A percentile compares a stretch with the other conserved stretches of the same genome.
phyloP scores from a whole-genome alignment of 2,888 invertebrate genomes.

The Stenodema calcarata region DNA sequence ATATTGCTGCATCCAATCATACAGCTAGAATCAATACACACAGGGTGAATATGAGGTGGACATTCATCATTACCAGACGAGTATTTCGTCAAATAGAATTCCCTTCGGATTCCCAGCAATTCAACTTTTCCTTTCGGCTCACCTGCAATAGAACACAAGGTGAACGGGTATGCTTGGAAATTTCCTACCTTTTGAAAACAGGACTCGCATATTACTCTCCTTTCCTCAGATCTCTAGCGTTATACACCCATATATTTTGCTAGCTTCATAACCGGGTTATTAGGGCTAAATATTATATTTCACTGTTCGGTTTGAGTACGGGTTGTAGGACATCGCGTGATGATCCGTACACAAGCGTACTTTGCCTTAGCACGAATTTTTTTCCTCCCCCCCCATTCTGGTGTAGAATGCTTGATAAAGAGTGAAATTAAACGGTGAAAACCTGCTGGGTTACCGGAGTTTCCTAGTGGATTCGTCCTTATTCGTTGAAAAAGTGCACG shows the following conservation, averaged over 20 bases:
- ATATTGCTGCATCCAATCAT: too few relatives aligned
- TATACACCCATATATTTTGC: not conserved
- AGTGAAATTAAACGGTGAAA: not conserved
- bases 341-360: conserved; percentile 2
- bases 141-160: not conserved
- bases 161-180: not conserved
- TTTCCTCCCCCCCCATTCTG: too few relatives aligned
- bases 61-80: too few relatives aligned
- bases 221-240: not conserved
- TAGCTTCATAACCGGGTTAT: not conserved
- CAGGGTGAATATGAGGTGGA: too few relatives aligned
- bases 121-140: not conserved
- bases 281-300: not conserved
- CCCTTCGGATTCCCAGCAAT: not conserved
- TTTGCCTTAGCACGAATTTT: not conserved
- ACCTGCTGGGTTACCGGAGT: not conserved
- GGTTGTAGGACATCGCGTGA: not conserved
- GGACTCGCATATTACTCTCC: not conserved
- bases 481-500: not conserved
- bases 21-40: too few relatives aligned
- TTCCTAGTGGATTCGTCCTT: not conserved
- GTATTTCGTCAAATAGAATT: too few relatives aligned
- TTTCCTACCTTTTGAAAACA: not conserved
- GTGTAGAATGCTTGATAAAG: not conserved
- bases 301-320: not conserved